These are phyloP conservation scores for Barbus barbus DNA, from an alignment of 2,113 vertebrate genomes.

Conservation along the genomic window DNA sequence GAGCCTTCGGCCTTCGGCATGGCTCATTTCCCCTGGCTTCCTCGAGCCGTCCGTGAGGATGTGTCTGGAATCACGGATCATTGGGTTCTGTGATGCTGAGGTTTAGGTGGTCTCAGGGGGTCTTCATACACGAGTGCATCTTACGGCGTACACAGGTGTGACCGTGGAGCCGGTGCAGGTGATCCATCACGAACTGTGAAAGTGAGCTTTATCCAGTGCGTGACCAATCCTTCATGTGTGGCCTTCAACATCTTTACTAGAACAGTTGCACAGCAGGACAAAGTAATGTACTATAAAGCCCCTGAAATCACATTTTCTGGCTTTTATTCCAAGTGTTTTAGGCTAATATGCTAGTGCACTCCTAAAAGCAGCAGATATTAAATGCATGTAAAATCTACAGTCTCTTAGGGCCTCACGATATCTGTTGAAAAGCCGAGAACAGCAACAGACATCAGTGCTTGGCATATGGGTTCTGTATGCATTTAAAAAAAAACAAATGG, in stretches of 20 bases:
- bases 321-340: neutral
- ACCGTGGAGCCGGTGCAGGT: neutral
- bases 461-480: too few relatives aligned
- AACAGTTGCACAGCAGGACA: neutral
- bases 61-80: conserved; percentile 44
- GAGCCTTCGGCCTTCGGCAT: conserved; percentile 8
- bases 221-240: conserved; percentile 8
- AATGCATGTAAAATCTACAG: neutral
- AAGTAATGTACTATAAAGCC: neutral
- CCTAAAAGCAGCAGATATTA: neutral
- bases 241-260: conserved; percentile 14
- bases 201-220: conserved; percentile 8
- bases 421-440: neutral
- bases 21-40: conserved; percentile 23
- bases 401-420: neutral
- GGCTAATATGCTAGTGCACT: neutral
- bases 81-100: conserved; percentile 26
- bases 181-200: conserved; percentile 49
- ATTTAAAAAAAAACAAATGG: too few relatives aligned
- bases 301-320: neutral
- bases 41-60: neutral
- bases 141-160: conserved; percentile 32
- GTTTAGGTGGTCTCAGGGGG: conserved; percentile 32
- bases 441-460: neutral
- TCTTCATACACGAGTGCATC: neutral